Base-by-base conservation (phyloP, 2,797 vertebrate genomes). In the Myoxocephalus aenaeus region DNA sequence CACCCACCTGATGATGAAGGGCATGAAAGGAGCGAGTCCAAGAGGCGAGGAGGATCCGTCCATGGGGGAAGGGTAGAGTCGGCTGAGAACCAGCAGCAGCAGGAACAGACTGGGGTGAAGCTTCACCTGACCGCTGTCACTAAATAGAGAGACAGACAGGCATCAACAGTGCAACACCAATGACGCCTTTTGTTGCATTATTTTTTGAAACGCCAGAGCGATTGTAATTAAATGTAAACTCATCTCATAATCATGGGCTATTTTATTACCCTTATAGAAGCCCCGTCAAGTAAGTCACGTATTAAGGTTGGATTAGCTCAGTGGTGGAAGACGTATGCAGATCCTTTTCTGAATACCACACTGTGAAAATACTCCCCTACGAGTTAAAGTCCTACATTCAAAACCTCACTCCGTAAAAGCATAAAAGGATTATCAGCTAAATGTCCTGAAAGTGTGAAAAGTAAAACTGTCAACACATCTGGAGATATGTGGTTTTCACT, bases 11-110 rank as follows among this genome's bases (percentile, higher is more conserved):
- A 97, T 96, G 81, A 99, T 97, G 88, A 97, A 96, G 4, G 97
- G 97, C 64, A 96, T 90, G 86, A 99, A 99, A 0, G 97, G 95
- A 17, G 96, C 96, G 71, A 97, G 94, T 73, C 96, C 96, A 89
- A 99, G 95, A 0, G 96, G 93, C 12, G 97, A 97, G 2, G 89
- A 94, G 0, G 96, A 95, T 57, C 97, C 97, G 6, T 99, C 97
- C 98, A 99, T 98, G 1, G 98, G 97, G 65, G 98, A 99, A 0
- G 97, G 98, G 93, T 98, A 99, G 62, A 99, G 95, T 36, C 96
- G 96, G 65, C 97, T 97, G 90, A 98, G 93, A 63, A 99, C 96
- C 91, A 99, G 90, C 76, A 99, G 96, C 71, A 99, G 89, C 81
- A 99, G 91, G 85, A 98, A 99, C 76, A 99, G 93, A 86, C 96